phyloP scores from a whole-genome alignment of 2,113 vertebrate species.

The Setophaga kirtlandii region DNA sequence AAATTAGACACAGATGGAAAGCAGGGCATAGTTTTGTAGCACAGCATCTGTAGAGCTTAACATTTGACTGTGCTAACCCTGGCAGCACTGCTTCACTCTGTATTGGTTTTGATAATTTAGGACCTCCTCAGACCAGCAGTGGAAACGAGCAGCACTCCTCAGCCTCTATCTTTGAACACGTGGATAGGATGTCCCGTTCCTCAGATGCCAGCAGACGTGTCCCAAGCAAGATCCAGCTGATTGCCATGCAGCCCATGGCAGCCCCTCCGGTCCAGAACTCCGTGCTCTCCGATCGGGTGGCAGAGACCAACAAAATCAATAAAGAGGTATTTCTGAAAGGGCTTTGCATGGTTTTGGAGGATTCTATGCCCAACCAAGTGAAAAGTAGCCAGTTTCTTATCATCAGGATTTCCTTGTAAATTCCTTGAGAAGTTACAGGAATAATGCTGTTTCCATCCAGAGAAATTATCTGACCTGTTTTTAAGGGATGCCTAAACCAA shows the following conservation, averaged over 20 bases:
- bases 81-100: neutral
- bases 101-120: constrained; percentile 67
- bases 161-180: constrained; percentile 93
- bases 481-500: neutral
- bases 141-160: constrained; percentile 86
- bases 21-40: neutral
- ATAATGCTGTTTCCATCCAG: neutral
- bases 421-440: neutral
- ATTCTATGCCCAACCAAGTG: neutral
- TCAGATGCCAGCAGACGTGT: constrained; percentile 84
- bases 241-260: constrained; percentile 96
- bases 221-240: constrained; percentile 93
- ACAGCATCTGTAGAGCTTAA: neutral
- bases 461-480: neutral
- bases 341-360: neutral
- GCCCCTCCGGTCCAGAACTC: constrained; percentile 81
- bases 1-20: constrained; percentile 18
- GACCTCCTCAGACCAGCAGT: constrained; percentile 78
- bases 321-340: constrained; percentile 83
- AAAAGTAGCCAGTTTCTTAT: neutral
- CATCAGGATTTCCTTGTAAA: neutral
- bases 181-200: constrained; percentile 89
- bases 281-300: constrained; percentile 73
- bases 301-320: constrained; percentile 89
- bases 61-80: neutral